A percentile compares a stretch with the other conserved stretches of the same genome.
phyloP scores from a whole-genome alignment of 1,140 invertebrate species.

The Conus betulinus region DNA sequence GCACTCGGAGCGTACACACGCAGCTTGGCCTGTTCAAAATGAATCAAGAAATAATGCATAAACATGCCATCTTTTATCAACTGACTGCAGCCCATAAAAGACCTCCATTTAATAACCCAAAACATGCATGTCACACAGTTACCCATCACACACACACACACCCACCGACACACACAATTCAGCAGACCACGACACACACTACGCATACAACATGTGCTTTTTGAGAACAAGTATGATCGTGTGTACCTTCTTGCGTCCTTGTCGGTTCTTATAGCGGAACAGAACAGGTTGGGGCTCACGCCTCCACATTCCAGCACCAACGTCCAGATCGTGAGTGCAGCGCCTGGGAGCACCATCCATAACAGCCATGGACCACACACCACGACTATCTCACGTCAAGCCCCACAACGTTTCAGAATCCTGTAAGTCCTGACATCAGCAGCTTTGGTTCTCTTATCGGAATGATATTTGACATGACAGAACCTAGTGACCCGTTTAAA shows the following conservation, averaged over 20 bases:
- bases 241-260: slow-evolving; percentile 78
- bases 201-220: not conserved
- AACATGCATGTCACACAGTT: not conserved
- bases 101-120: too few relatives aligned
- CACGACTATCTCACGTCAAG: too few relatives aligned
- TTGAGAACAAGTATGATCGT: too few relatives aligned
- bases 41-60: not conserved
- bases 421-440: too few relatives aligned
- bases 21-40: slow-evolving; percentile 74
- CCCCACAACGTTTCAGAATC: too few relatives aligned
- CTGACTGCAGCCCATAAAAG: too few relatives aligned
- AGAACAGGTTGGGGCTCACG: slow-evolving; percentile 81
- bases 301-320: slow-evolving; percentile 82
- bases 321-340: slow-evolving; percentile 81
- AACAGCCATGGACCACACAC: too few relatives aligned
- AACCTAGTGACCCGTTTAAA: too few relatives aligned
- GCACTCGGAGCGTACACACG: slow-evolving; percentile 83
- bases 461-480: too few relatives aligned
- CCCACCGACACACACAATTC: not conserved
- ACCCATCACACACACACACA: not conserved
- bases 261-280: slow-evolving; percentile 83
- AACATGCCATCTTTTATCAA: too few relatives aligned
- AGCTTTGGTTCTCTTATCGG: too few relatives aligned
- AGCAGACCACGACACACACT: not conserved
- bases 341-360: slow-evolving; percentile 78